Evolutionary conservation across 1,140 invertebrate species (phyloP).

Genomic region (Lepidurus couesii): DNA sequence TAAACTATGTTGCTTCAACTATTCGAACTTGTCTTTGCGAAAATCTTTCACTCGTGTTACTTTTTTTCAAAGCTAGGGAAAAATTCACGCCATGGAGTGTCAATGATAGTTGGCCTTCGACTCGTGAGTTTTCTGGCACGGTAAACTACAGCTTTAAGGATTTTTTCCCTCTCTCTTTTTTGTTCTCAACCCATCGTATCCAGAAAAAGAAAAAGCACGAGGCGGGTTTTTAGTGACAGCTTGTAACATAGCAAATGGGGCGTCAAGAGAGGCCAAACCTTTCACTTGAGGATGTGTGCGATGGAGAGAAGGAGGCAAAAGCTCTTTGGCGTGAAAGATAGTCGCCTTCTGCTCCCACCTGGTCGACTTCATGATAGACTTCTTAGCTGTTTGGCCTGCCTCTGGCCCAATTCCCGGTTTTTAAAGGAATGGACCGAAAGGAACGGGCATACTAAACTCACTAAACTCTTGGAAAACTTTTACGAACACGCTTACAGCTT

Average conservation of each 20-base stretch:
- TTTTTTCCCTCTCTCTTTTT: not conserved
- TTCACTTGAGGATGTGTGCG: conserved; percentile 3
- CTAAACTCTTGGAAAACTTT: not conserved
- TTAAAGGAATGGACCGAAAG: not conserved
- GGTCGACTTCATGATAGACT: conserved; percentile 13
- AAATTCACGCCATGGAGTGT: not conserved
- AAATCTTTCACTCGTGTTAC: not conserved
- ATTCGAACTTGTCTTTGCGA: not conserved
- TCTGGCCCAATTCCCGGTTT: not conserved
- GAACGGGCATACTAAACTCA: not conserved
- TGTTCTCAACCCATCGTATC: not conserved
- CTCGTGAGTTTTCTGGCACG: not conserved
- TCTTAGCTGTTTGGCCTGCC: not conserved
- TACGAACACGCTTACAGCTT: not conserved
- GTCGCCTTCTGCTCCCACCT: conserved; percentile 16
- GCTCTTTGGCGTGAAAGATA: conserved; percentile 15
- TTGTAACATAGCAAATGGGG: conserved; percentile 10
- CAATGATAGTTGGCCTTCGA: not conserved
- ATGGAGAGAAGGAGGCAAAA: not conserved
- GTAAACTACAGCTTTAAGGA: not conserved
- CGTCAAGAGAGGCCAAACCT: conserved; percentile 18
- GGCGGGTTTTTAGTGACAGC: conserved; percentile 11
- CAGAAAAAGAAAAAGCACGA: conserved; percentile 1
- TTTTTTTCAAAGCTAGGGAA: not conserved
- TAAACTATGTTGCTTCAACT: not conserved